Conservation (phyloP, 2,888 invertebrate species). For the Furcula furcula region DNA sequence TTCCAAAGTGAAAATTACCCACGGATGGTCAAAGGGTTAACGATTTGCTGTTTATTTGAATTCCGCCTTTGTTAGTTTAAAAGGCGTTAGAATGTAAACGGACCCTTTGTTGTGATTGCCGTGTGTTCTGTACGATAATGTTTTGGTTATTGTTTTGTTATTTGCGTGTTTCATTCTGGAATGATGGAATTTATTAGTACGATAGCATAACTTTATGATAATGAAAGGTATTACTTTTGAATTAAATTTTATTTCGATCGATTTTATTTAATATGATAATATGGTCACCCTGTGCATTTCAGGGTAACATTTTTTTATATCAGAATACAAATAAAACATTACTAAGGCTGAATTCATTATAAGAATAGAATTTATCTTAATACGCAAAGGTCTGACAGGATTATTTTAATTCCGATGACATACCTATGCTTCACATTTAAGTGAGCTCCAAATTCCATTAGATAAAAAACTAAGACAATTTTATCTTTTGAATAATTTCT, state of each 20-base stretch:
- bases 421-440: constrained; percentile 10
- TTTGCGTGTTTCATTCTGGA: too few species aligned
- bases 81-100: constrained; percentile 78
- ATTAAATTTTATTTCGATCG: too few species aligned
- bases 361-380: constrained; percentile 43
- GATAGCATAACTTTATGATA: too few species aligned
- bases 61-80: constrained; percentile 78
- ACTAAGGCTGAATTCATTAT: constrained; percentile 13
- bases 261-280: too few species aligned
- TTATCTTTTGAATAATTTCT: too few species aligned
- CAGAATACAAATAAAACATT: background rate
- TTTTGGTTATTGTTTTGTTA: constrained; percentile 34
- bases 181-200: too few species aligned
- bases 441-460: constrained; percentile 33
- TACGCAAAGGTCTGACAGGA: constrained; percentile 39
- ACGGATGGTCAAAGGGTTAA: constrained; percentile 79
- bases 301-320: background rate
- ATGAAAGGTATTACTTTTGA: too few species aligned
- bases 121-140: constrained; percentile 50
- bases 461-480: constrained; percentile 17
- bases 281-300: too few species aligned
- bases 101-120: constrained; percentile 74
- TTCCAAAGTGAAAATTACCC: constrained; percentile 78
- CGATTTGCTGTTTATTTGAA: constrained; percentile 79
- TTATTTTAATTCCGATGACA: constrained; percentile 36